Base-by-base conservation (phyloP, 2,113 vertebrate genomes). In the Trogon melanurus region DNA sequence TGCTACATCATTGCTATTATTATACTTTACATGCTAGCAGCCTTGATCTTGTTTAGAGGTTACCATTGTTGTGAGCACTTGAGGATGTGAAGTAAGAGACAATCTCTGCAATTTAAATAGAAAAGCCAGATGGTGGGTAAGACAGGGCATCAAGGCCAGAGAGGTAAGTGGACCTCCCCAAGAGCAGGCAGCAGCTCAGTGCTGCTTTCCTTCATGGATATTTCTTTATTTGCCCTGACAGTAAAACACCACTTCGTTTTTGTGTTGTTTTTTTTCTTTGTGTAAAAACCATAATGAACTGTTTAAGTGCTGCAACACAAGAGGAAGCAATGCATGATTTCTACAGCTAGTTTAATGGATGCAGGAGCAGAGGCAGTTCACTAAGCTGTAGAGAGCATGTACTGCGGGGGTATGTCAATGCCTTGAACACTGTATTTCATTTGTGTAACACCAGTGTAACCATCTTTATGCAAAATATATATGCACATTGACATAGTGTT, bases 41-140 rank as follows among this genome's bases (percentile, higher is more conserved):
- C 19, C 92, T 88, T 82, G 79, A 85, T 65, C 70, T 51, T 83
- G n/a, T 64, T 85, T 82, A 88, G 90, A 91, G 41, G 54, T 90
- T 94, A 73, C 45, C 47, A 50, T 76, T 93, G 50, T 88, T 93
- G 93, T 75, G 72, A 67, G 64, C 36, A 47, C 60, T 86, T 80
- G 58, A 76, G 79, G 74, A 78, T 79, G 80, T 78, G 69, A 29
- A 89, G 36, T 67, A 71, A 91, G 48, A 87, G 48, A 56, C 18
- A 73, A 45, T 41, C 41, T 64, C 66, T 54, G 13, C 56, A 85
- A 38, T 88, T 89, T 58, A 91, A 78, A 84, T 17, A 64, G 79
- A 36, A 34, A 93, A 92, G 38, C 19, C 69, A 94, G 75, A 64
- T 62, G 72, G 27, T 67, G 45, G 60, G 16, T 36, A 27, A 51